Percentiles rank a stretch among this genome's conserved stretches.
Evolutionary conservation across 2,113 vertebrate species (phyloP).

Genomic region (Corynorhinus townsendii): DNA sequence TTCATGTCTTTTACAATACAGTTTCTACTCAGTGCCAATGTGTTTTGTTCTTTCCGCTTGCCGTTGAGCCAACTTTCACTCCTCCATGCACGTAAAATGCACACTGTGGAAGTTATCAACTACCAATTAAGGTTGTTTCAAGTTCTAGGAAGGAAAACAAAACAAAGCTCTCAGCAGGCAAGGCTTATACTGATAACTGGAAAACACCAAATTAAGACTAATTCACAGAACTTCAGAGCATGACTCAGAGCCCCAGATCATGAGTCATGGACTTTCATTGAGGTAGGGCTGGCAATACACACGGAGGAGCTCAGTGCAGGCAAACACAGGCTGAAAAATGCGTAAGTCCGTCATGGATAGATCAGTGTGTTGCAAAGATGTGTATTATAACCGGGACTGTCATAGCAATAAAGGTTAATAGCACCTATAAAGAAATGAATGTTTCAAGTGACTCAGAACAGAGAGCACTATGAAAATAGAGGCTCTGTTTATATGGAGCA

Average conservation of each 20-base stretch:
- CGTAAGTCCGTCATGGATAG: neutral
- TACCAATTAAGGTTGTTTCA: constrained; percentile 62
- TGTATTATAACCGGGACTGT: neutral
- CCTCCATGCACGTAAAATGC: neutral
- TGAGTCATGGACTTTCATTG: constrained; percentile 55
- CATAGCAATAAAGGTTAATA: neutral
- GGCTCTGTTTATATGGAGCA: neutral
- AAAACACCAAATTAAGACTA: constrained; percentile 66
- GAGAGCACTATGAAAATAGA: neutral
- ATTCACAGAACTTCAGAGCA: constrained; percentile 51
- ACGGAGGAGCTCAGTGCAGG: neutral
- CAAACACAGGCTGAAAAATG: neutral
- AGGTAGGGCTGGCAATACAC: neutral
- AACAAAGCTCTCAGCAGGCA: constrained; percentile 70
- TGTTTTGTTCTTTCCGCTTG: constrained; percentile 48
- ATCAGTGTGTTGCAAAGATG: neutral
- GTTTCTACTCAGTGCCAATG: neutral
- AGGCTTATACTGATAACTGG: constrained; percentile 51
- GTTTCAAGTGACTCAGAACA: neutral
- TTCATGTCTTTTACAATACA: neutral
- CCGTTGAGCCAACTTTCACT: constrained; percentile 37
- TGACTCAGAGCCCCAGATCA: constrained; percentile 49
- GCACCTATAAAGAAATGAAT: neutral
- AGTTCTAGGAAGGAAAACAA: constrained; percentile 67
- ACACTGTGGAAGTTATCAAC: constrained; percentile 68